Percentiles rank a stretch among this genome's conserved stretches.
Evolutionary conservation across 1,140 invertebrate species (phyloP).

Genomic region (Sminthurinus signatus): DNA sequence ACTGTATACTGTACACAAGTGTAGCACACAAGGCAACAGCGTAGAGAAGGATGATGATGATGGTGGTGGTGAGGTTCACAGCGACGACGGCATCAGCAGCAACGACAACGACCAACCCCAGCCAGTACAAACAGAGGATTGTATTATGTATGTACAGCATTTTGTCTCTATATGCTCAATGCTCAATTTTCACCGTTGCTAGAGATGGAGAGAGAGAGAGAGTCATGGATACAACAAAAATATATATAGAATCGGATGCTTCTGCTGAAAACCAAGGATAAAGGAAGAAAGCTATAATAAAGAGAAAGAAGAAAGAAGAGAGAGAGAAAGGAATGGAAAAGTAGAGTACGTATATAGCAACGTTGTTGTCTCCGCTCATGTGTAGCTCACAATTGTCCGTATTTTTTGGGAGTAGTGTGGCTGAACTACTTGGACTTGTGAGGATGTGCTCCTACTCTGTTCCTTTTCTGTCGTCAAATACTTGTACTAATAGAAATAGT

Average conservation of each 20-base stretch:
- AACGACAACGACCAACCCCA: too few species aligned
- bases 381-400: background rate
- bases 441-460: constrained; percentile 31
- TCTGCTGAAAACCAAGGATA: too few species aligned
- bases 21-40: background rate
- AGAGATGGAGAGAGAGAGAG: background rate
- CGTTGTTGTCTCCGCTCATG: constrained; percentile 5
- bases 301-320: background rate
- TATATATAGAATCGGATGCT: background rate
- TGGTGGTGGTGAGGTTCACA: background rate
- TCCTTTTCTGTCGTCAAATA: constrained; percentile 17
- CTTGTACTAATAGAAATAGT: too few species aligned
- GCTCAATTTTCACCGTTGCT: too few species aligned
- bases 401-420: constrained; percentile 15
- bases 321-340: constrained; percentile 2
- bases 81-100: too few species aligned
- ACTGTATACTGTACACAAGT: too few species aligned
- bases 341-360: too few species aligned
- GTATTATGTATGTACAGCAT: too few species aligned
- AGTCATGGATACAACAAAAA: too few species aligned
- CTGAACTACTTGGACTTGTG: constrained; percentile 33
- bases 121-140: too few species aligned
- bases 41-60: constrained; percentile 12
- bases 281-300: too few species aligned
- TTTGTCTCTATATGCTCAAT: too few species aligned